Evolutionary conservation across 1,140 invertebrate species (phyloP), one percentile per base, ranked within the genome.

Genomic region (Manduca sexta): DNA sequence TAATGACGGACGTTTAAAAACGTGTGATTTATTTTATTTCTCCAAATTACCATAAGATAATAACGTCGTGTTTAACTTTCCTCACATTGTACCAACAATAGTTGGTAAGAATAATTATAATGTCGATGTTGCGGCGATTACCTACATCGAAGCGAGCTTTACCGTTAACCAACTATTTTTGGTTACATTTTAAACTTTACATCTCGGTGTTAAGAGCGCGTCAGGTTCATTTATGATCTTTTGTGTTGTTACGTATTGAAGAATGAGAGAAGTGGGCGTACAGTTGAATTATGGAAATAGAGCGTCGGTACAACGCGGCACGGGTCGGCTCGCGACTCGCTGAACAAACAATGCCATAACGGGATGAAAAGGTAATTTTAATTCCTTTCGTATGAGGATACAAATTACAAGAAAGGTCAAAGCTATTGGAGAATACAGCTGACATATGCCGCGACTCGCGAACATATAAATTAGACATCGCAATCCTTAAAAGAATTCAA

Each of bases 201-300:
- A 40, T 17, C 49, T 38, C 61, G 40, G 58, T 49, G 47, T 62
- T 64, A 74, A 66, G 62, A 40, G 40, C 45, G 26, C 17, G 34
- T 46, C 46, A 49, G n/a, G 33, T 56, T 44, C 45, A 45, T 45
- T 45, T 52, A 45, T 49, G 38, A 31, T 34, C 21, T 48, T 44
- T 41, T 50, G 29, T 47, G 43, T 10, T 21, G 13, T 29, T 46
- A 46, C 33, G 60, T 60, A 64, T 65, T 66, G 64, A 77, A 74
- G 73, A 80, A 80, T 76, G 73, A 70, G 60, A 45, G 40, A 51
- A 55, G 78, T 83, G 73, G 74, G 79, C 64, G 76, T 70, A 54
- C 59, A 62, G 52, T 70, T 75, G 76, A 80, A 69, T 78, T 78
- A 83, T 83, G 76, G 74, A 83, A 75, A 80, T 75, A 71, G 79